Evolutionary conservation across 1,140 invertebrate genomes (phyloP).

Genomic region (Octopus bimaculoides): DNA sequence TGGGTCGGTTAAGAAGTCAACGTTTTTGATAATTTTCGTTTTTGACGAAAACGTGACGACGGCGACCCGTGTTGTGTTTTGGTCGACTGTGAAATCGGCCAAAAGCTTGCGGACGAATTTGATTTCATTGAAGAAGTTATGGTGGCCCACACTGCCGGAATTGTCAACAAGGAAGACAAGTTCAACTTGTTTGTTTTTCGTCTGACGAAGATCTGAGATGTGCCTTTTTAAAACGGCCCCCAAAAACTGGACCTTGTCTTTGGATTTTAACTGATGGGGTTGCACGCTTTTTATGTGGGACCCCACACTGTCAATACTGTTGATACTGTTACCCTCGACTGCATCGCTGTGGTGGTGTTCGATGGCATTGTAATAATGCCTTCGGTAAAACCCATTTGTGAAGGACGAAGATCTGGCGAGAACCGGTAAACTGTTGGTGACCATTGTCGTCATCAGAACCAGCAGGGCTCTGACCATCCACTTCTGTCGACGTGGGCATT

Average conservation of each 20-base stretch:
- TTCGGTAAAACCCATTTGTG: neutral
- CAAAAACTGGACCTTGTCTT: slow-evolving; percentile 63
- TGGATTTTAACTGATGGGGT: slow-evolving; percentile 27
- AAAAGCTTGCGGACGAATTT: slow-evolving; percentile 71
- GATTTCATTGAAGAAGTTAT: slow-evolving; percentile 69
- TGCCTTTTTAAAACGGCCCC: slow-evolving; percentile 62
- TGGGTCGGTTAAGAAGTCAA: slow-evolving; percentile 65
- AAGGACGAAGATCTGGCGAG: neutral
- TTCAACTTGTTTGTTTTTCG: slow-evolving; percentile 61
- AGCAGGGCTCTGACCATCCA: neutral
- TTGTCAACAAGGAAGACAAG: slow-evolving; percentile 71
- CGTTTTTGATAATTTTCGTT: slow-evolving; percentile 61
- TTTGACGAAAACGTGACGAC: slow-evolving; percentile 70
- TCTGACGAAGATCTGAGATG: slow-evolving; percentile 53
- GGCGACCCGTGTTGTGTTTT: slow-evolving; percentile 66
- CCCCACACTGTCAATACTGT: slow-evolving; percentile 16
- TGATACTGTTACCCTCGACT: slow-evolving; percentile 7
- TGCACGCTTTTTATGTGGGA: neutral
- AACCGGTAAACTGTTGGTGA: slow-evolving; percentile 1
- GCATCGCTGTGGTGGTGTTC: too few relatives aligned
- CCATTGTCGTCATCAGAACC: neutral
- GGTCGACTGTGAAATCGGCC: slow-evolving; percentile 70
- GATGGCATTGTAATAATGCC: neutral
- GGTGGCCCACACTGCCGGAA: slow-evolving; percentile 67
- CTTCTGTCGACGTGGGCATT: neutral